These are phyloP conservation scores for Chaetops frenatus DNA, from an alignment of 2,113 vertebrate species.

Conservation along the genomic window DNA sequence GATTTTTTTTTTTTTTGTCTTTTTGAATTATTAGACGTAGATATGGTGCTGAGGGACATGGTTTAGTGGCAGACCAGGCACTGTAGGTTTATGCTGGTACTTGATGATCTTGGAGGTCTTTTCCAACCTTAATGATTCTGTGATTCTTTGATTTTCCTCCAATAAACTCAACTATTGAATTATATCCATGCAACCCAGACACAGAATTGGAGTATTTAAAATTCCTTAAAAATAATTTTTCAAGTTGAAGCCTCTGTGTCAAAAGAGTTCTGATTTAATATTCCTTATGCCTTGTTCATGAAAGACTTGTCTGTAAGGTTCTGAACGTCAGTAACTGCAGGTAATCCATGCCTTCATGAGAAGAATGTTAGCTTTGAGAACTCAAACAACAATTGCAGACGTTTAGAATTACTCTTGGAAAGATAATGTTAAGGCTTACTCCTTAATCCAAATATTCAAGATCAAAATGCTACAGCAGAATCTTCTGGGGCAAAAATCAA, in stretches of 20 bases:
- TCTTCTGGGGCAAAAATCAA: background rate
- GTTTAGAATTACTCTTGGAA: background rate
- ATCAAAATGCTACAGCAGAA: background rate
- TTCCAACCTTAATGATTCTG: background rate
- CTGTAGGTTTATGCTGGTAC: background rate
- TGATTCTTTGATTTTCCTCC: background rate
- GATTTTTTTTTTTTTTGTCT: background rate
- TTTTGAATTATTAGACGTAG: background rate
- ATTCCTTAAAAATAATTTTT: background rate
- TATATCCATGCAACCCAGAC: background rate
- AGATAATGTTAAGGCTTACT: background rate
- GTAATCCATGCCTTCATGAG: background rate
- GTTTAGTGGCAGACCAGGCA: background rate
- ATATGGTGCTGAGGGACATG: background rate
- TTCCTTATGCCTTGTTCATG: background rate
- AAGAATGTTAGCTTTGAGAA: background rate
- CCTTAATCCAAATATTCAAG: background rate
- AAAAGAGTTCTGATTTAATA: background rate
- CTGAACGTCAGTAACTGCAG: background rate
- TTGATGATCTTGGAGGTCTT: background rate
- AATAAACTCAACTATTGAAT: background rate
- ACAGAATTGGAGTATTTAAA: background rate
- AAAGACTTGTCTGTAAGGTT: background rate
- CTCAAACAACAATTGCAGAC: background rate
- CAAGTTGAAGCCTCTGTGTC: background rate